Conservation (phyloP, 2,113 vertebrate genomes). For the Tauraco erythrolophus region DNA sequence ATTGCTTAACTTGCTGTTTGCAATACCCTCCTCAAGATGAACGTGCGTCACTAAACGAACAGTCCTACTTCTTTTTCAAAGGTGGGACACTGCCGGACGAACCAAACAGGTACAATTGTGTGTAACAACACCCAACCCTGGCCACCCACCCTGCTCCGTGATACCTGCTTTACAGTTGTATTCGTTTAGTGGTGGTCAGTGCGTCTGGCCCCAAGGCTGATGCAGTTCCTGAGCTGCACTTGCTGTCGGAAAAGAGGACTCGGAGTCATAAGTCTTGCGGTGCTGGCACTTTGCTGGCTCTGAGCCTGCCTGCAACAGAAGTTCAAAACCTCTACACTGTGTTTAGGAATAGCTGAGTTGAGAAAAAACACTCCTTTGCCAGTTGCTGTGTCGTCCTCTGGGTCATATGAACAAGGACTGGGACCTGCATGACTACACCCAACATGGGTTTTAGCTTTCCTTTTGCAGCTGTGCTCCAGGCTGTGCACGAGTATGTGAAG, state of each 20-base stretch:
- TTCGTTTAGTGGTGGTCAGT: rapidly evolving
- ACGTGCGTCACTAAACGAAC: background rate
- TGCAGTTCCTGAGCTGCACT: background rate
- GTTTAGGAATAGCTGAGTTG: background rate
- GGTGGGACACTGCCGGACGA: rapidly evolving
- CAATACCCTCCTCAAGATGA: background rate
- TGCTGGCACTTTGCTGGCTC: background rate
- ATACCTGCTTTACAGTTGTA: rapidly evolving
- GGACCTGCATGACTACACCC: background rate
- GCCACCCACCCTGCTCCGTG: rapidly evolving
- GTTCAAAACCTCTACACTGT: background rate
- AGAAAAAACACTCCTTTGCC: background rate
- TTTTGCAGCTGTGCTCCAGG: background rate
- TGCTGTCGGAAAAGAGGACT: background rate
- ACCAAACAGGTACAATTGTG: background rate
- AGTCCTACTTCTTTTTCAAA: background rate
- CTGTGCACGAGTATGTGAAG: background rate
- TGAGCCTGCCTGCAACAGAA: background rate
- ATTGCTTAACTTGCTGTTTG: background rate
- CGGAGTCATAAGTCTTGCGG: background rate
- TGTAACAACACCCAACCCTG: rapidly evolving
- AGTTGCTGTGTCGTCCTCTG: background rate
- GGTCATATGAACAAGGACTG: background rate
- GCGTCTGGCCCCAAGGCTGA: background rate
- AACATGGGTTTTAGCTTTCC: background rate